Base-by-base conservation (phyloP, 2,113 vertebrate genomes). In the Cyprinodon variegatus region DNA sequence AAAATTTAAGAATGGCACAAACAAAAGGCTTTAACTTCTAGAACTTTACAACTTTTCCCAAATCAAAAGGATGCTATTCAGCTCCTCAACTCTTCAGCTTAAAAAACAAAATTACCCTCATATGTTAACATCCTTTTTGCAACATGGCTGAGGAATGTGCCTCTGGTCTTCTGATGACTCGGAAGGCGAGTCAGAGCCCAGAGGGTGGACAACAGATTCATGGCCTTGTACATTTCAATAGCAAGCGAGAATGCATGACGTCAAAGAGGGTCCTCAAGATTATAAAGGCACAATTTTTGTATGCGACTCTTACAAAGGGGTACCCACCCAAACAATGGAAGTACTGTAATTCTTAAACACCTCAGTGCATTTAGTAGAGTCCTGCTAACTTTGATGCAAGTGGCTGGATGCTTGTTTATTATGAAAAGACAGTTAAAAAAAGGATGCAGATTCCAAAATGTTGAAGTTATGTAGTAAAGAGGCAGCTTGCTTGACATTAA, bases 91-190 rank as follows among this genome's bases (percentile, higher is more conserved):
- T 76, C n/a, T 29, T 29, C 29, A 8, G 68, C 72, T 68, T 29
- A 65, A 68, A 29, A 81, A 69, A 22, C 43, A 46, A 40, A 61
- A 0, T 38, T 61, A 11, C 57, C 41, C 48, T 14, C 43, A 61
- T 8, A 71, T 75, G 39, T 82, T 80, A 68, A 62, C 80, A 66
- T 77, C 74, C 78, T 75, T 74, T 84, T 61, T 70, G 83, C 78
- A 86, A 81, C 64, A 71, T 29, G 63, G 78, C 74, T 73, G 11
- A 83, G 87, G 88, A 89, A 89, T 92, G 89, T 36, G 68, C 78
- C 78, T 79, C 86, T 63, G 81, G 83, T 66, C 70, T 75, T 82
- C 88, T 85, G 78, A 72, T 76, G 63, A 69, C 43, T 67, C 72
- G 40, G 53, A 64, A 68, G 59, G 45, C 39, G 79, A 70, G 37